Percentiles rank a stretch among this genome's conserved stretches.
These are phyloP conservation scores for Ceratina australensis DNA, from an alignment of 1,140 invertebrate species.

Conservation along the genomic window DNA sequence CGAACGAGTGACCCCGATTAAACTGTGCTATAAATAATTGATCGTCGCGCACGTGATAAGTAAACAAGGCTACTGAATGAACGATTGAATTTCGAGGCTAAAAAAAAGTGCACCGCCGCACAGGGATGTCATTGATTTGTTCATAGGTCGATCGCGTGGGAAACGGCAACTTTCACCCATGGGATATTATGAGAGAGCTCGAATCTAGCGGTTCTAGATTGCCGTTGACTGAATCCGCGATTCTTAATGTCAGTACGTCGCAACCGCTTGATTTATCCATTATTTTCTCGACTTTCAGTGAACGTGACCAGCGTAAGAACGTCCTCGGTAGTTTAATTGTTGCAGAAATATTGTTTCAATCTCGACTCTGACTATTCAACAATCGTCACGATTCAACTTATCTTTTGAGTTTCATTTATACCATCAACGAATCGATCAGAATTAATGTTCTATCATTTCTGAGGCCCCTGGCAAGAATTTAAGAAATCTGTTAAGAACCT, in stretches of 20 bases:
- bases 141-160: slow-evolving; percentile 48
- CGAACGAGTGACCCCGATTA: background rate
- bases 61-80: slow-evolving; percentile 7
- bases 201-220: slow-evolving; percentile 54
- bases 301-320: background rate
- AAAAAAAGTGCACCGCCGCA: background rate
- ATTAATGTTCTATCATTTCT: no score
- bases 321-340: background rate
- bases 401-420: no score
- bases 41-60: background rate
- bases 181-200: slow-evolving; percentile 52
- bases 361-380: background rate
- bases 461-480: no score
- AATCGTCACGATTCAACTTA: background rate
- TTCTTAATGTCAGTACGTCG: slow-evolving; percentile 44
- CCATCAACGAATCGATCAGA: no score
- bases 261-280: slow-evolving; percentile 17
- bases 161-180: slow-evolving; percentile 63
- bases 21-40: slow-evolving; percentile 3
- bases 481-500: no score
- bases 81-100: background rate
- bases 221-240: slow-evolving; percentile 50
- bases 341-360: background rate
- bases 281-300: slow-evolving; percentile 12
- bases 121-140: slow-evolving; percentile 31